A percentile compares a stretch with the other conserved stretches of the same genome.
phyloP scores from a whole-genome alignment of 2,888 invertebrate species.

The Nebria brevicollis region DNA sequence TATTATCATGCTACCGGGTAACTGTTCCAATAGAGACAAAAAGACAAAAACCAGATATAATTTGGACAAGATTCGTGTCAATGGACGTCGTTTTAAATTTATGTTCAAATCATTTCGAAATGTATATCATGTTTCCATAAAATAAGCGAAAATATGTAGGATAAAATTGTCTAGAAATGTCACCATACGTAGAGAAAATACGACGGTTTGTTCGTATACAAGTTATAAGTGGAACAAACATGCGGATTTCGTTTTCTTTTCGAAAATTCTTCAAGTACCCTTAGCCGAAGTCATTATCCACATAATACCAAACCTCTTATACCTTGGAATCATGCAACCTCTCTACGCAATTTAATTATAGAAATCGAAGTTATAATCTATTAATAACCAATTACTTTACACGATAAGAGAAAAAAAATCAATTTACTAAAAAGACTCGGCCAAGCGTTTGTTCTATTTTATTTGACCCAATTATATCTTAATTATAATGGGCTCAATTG shows the following conservation, averaged over 20 bases:
- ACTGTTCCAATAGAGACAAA: not conserved
- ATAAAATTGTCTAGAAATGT: too few species aligned
- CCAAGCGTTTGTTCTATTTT: not conserved
- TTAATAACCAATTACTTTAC: not conserved
- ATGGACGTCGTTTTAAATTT: too few species aligned
- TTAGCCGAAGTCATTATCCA: not conserved
- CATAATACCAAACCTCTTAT: not conserved
- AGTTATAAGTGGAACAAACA: too few species aligned
- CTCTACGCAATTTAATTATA: not conserved
- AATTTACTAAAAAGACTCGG: not conserved
- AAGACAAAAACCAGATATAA: not conserved
- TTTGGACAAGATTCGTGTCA: not conserved
- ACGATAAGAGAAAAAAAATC: not conserved
- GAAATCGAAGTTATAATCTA: not conserved
- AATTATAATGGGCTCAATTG: slow-evolving; percentile 37
- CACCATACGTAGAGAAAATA: too few species aligned
- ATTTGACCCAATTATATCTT: slow-evolving; percentile 7
- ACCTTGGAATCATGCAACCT: not conserved
- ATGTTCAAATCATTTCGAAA: too few species aligned
- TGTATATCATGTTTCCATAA: too few species aligned
- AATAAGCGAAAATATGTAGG: too few species aligned
- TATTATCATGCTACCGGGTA: not conserved
- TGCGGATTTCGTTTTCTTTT: not conserved
- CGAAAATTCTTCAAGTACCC: not conserved
- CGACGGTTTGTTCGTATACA: too few species aligned